Evolutionary conservation across 2,113 vertebrate genomes (phyloP).

Genomic region (Chrysochloris asiatica): DNA sequence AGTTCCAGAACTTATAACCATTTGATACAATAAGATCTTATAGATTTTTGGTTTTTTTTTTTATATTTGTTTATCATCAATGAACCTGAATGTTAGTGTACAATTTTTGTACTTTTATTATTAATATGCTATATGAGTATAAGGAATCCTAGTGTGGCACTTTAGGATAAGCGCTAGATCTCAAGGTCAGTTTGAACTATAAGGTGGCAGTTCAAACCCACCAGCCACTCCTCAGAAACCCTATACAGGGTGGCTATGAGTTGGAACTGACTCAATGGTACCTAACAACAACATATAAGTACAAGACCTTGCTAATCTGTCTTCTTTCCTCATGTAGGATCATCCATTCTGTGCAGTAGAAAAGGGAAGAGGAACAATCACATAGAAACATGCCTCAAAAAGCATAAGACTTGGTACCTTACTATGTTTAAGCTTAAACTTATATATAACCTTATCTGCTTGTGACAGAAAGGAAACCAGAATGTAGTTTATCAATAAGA

Average conservation of each 20-base stretch:
- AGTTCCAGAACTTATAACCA: neutral
- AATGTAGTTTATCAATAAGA: neutral
- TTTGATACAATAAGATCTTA: neutral
- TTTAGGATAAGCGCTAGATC: too few species aligned
- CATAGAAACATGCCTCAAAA: neutral
- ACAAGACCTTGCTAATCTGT: neutral
- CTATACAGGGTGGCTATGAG: too few species aligned
- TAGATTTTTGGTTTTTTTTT: too few species aligned
- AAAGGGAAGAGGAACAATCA: neutral
- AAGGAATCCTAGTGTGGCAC: too few species aligned
- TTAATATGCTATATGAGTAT: neutral
- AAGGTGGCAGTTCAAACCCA: too few species aligned
- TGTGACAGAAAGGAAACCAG: neutral
- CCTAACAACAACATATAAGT: too few species aligned
- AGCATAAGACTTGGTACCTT: neutral
- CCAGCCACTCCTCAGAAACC: too few species aligned
- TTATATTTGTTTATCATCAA: neutral
- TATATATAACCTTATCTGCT: neutral
- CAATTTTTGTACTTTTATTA: neutral
- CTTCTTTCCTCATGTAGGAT: neutral
- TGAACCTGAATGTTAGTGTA: neutral
- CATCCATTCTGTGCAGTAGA: neutral
- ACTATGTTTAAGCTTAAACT: neutral
- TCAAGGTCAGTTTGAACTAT: too few species aligned
- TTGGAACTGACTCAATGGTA: too few species aligned